Evolutionary conservation across 2,888 invertebrate species (phyloP).

Genomic region (Frankliniella intonsa): DNA sequence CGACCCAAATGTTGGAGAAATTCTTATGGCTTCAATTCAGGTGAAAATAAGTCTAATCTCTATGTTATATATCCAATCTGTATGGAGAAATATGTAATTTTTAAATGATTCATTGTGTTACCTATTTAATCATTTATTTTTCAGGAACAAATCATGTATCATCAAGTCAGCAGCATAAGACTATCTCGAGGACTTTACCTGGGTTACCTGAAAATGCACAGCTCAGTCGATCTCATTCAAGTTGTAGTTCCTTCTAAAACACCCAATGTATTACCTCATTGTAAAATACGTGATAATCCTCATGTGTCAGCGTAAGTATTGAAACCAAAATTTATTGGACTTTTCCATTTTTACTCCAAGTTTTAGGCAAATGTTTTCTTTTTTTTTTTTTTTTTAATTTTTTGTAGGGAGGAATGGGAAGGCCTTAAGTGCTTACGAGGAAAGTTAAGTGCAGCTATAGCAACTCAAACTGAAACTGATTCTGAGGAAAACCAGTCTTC

Average conservation of each 20-base stretch:
- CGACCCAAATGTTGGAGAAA: conserved; percentile 72
- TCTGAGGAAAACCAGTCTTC: not conserved
- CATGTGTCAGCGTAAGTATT: conserved; percentile 85
- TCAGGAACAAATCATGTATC: conserved; percentile 59
- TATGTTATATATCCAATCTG: not conserved
- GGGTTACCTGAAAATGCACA: conserved; percentile 93
- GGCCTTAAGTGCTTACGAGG: conserved; percentile 57
- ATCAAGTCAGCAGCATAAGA: conserved; percentile 76
- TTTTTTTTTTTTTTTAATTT: conserved; percentile 32
- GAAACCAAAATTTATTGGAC: conserved; percentile 23
- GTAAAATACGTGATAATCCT: conserved; percentile 87
- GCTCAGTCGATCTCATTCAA: conserved; percentile 90
- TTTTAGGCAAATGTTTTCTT: conserved; percentile 11
- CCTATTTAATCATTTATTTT: conserved; percentile 34
- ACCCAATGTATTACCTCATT: conserved; percentile 92
- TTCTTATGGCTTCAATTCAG: conserved; percentile 80
- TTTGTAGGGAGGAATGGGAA: conserved; percentile 89
- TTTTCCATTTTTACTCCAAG: not conserved
- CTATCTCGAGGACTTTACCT: conserved; percentile 86
- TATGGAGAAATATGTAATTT: conserved; percentile 27
- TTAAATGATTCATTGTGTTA: not conserved
- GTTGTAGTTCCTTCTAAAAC: conserved; percentile 87
- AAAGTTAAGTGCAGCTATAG: conserved; percentile 1
- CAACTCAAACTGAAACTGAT: not conserved
- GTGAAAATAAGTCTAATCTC: conserved; percentile 44